Base-by-base conservation (phyloP, 2,888 invertebrate genomes). In the Drosophila hawaiiensis region DNA sequence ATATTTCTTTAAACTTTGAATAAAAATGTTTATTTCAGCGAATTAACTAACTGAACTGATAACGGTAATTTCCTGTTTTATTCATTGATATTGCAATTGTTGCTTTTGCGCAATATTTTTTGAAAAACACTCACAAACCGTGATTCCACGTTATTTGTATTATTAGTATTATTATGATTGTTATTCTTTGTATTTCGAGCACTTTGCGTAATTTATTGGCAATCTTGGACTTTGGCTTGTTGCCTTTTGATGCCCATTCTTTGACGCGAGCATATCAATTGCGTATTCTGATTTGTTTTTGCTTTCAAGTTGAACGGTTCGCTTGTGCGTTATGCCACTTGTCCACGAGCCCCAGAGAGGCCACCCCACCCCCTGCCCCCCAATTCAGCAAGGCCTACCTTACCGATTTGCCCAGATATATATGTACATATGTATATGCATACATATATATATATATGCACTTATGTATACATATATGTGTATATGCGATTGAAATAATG, bases 321-420 rank as follows among this genome's bases (percentile, higher is more conserved):
- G 56, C n/a, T 56, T 39, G 63, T 35, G 78, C 43, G 56, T 61
- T 69, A 61, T 71, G 73, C 73, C 83, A 84, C 88, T 87, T 84
- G 88, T 79, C 80, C 88, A 83, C 88, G 84, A 25, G 22, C 16
- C 59, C 74, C 75, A 47, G 4, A 29, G 53, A 9, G 22, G 29
- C 28, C 28, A 35, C 37, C 31, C 33, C 12, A 4, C 33, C 14
- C 35, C 14, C 31, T 10, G n/a, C 3, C 33, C 12, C 14, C 35
- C 14, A 1, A 33, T 12, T 33, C 33, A 33, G 33, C 4, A 4
- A 33, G 33, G 12, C 14, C 12, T 35, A 0, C 35, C 35, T 33
- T 35, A 35, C 35, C 41, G n/a, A 22, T 43, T 43, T 14, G 22
- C 4, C 1, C 1, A 12, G 16, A 25, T 25, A 47, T 47, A 7